Conservation (phyloP, 1,140 invertebrate genomes). For the Eufriesea mexicana region DNA sequence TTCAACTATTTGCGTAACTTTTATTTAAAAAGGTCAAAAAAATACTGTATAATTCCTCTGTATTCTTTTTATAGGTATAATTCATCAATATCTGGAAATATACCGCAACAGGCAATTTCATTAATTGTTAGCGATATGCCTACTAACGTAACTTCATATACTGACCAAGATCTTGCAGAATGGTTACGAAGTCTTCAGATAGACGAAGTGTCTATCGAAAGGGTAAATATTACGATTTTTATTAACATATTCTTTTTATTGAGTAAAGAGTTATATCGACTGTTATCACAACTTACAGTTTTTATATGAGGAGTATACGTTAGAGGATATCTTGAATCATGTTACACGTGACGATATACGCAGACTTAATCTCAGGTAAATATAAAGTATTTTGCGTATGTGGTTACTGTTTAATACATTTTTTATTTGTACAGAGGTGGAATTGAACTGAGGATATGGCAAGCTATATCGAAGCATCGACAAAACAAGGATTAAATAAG, state of each 20-base stretch:
- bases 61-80: constrained; percentile 63
- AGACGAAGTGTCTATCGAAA: constrained; percentile 84
- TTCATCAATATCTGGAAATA: constrained; percentile 60
- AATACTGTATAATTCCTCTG: constrained; percentile 28
- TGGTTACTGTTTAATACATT: constrained; percentile 19
- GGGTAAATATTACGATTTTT: constrained; percentile 71
- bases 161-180: constrained; percentile 82
- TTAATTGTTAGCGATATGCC: constrained; percentile 74
- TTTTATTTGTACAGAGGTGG: constrained; percentile 80
- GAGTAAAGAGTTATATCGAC: neutral
- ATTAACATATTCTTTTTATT: neutral
- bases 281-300: constrained; percentile 82
- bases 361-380: constrained; percentile 87
- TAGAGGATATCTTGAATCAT: constrained; percentile 89
- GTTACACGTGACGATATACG: constrained; percentile 90
- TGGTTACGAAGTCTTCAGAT: constrained; percentile 85
- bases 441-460: constrained; percentile 85
- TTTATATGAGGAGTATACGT: constrained; percentile 88
- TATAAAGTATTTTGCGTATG: constrained; percentile 19
- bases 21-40: neutral
- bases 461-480: constrained; percentile 81
- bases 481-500: constrained; percentile 37
- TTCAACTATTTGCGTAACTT: neutral
- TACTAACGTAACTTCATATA: constrained; percentile 52
- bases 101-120: constrained; percentile 48